Percentiles rank a stretch among this genome's conserved stretches.
Conservation (phyloP, 2,888 invertebrate genomes). For the Dryococelus australis region DNA sequence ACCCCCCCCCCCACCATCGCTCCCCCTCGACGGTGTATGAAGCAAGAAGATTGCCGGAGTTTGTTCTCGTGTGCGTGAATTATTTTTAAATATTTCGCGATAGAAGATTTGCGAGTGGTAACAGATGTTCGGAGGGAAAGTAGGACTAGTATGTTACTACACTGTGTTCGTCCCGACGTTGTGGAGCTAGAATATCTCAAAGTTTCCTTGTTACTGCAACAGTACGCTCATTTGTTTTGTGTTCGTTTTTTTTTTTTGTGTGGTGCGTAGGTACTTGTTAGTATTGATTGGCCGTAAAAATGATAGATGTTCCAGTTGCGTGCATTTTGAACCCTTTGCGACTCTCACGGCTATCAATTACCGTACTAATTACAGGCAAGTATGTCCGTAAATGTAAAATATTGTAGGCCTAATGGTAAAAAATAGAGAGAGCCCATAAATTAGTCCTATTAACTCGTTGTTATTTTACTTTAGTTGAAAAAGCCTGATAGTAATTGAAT, state of each 20-base stretch:
- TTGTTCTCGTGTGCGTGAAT: not conserved
- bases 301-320: not conserved
- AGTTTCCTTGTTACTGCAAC: not conserved
- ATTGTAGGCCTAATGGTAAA: not conserved
- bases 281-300: not conserved
- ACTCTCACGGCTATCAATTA: not conserved
- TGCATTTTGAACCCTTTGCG: not conserved
- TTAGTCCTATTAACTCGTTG: not conserved
- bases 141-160: not conserved
- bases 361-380: not conserved
- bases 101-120: not conserved
- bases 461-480: not conserved
- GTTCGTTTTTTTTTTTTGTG: too few relatives aligned
- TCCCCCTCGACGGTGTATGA: not conserved
- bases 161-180: not conserved
- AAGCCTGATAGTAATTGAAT: not conserved
- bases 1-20: too few relatives aligned
- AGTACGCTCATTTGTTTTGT: not conserved
- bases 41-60: not conserved
- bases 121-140: not conserved
- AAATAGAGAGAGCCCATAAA: not conserved
- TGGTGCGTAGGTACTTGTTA: not conserved
- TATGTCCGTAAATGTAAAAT: not conserved
- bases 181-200: not conserved
- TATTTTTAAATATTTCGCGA: not conserved